Evolutionary conservation across 1,140 invertebrate species (phyloP).

Genomic region (Heliothis subflexa): DNA sequence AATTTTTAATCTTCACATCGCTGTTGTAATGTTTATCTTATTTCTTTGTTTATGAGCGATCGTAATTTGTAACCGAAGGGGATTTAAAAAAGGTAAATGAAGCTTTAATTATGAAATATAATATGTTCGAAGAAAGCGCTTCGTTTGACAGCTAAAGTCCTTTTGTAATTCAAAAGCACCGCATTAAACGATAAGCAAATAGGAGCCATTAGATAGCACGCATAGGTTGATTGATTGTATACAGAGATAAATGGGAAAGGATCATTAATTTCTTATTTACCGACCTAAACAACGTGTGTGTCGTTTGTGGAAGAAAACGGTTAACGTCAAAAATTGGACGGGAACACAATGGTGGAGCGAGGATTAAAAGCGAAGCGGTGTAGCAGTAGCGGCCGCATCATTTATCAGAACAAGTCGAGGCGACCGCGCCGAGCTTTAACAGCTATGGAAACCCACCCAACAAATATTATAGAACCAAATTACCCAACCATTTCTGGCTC

Average conservation of each 20-base stretch:
- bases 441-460: slow-evolving; percentile 48
- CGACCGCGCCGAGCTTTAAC: slow-evolving; percentile 58
- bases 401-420: slow-evolving; percentile 79
- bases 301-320: slow-evolving; percentile 70
- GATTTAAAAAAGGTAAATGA: slow-evolving; percentile 18
- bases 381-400: slow-evolving; percentile 79
- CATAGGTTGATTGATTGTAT: slow-evolving; percentile 71
- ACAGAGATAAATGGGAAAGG: slow-evolving; percentile 67
- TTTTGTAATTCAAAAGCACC: slow-evolving; percentile 40
- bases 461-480: slow-evolving; percentile 35
- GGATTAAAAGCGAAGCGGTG: slow-evolving; percentile 84
- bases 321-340: slow-evolving; percentile 77
- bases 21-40: slow-evolving; percentile 45
- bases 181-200: slow-evolving; percentile 54
- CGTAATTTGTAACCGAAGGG: slow-evolving; percentile 40
- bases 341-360: slow-evolving; percentile 73
- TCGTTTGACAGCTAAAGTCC: slow-evolving; percentile 34
- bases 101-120: slow-evolving; percentile 33
- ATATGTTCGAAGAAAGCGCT: slow-evolving; percentile 22
- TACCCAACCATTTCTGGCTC: slow-evolving; percentile 9
- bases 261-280: slow-evolving; percentile 82
- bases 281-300: slow-evolving; percentile 71
- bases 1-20: slow-evolving; percentile 61
- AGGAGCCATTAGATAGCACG: slow-evolving; percentile 65
- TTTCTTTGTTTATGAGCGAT: slow-evolving; percentile 55